These are phyloP conservation scores for Drosophila mayaguana DNA, from an alignment of 2,888 invertebrate genomes.

Conservation along the genomic window DNA sequence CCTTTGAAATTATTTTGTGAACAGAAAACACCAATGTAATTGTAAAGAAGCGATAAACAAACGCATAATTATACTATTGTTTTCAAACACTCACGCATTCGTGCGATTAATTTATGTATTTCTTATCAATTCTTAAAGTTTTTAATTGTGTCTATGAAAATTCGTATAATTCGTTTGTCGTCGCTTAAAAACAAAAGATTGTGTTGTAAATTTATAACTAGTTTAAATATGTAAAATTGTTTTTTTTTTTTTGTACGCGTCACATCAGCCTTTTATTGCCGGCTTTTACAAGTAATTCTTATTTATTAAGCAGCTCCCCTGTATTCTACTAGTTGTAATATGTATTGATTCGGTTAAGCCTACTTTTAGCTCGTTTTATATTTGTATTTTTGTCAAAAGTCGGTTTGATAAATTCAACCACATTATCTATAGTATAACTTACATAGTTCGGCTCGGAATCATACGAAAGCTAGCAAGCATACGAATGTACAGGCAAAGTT, in stretches of 20 bases:
- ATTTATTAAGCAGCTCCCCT: conserved; percentile 65
- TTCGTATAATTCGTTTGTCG: conserved; percentile 48
- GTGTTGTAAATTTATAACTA: conserved; percentile 48
- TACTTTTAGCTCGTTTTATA: conserved; percentile 35
- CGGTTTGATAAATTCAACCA: conserved; percentile 28
- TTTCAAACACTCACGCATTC: conserved; percentile 30
- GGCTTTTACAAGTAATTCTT: conserved; percentile 46
- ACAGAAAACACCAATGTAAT: conserved; percentile 54
- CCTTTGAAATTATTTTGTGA: conserved; percentile 76
- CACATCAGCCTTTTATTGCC: conserved; percentile 54
- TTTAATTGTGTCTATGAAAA: conserved; percentile 61
- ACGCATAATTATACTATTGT: conserved; percentile 49
- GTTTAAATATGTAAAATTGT: conserved; percentile 45
- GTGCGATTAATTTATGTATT: conserved; percentile 26
- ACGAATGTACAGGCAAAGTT: conserved; percentile 73
- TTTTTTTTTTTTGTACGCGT: conserved; percentile 12
- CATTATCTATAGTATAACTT: conserved; percentile 35
- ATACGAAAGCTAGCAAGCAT: conserved; percentile 41
- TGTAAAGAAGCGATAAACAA: conserved; percentile 33
- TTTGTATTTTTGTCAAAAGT: conserved; percentile 51
- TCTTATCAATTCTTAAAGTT: conserved; percentile 26
- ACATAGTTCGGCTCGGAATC: conserved; percentile 49
- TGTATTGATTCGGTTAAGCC: conserved; percentile 39
- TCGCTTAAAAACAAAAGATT: conserved; percentile 24
- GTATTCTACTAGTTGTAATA: conserved; percentile 69